A percentile compares a stretch with the other conserved stretches of the same genome.
Evolutionary conservation across 2,888 invertebrate species (phyloP).

Genomic region (Terebella lapidaria): DNA sequence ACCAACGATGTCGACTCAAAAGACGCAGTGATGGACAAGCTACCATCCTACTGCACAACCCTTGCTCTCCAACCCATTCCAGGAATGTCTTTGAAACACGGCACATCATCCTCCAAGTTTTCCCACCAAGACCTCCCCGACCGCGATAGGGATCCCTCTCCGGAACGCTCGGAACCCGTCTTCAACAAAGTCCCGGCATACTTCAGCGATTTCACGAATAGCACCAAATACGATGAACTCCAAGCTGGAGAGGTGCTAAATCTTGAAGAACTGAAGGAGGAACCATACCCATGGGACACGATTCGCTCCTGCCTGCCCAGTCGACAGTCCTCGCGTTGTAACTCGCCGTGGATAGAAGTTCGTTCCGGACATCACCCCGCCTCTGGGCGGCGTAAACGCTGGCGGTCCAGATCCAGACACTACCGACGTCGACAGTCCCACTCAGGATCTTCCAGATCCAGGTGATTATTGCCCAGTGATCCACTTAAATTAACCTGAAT

Average conservation of each 20-base stretch:
- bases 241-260: background rate
- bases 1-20: background rate
- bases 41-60: slow-evolving; percentile 1
- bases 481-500: too few species aligned
- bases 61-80: background rate
- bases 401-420: too few species aligned
- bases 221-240: slow-evolving; percentile 38
- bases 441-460: too few species aligned
- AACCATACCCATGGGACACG: background rate
- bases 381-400: too few species aligned
- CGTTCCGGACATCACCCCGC: too few species aligned
- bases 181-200: slow-evolving; percentile 43
- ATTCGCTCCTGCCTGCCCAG: background rate
- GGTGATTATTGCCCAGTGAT: too few species aligned
- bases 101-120: background rate
- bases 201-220: slow-evolving; percentile 47
- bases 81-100: background rate
- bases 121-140: background rate
- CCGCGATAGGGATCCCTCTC: slow-evolving; percentile 1
- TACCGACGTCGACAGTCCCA: too few species aligned
- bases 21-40: background rate
- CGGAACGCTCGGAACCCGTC: slow-evolving; percentile 16
- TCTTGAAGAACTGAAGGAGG: background rate
- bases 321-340: background rate
- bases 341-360: too few species aligned